These are phyloP conservation scores for Ctenosaura bakeri DNA, from an alignment of 2,797 vertebrate species.

Conservation along the genomic window DNA sequence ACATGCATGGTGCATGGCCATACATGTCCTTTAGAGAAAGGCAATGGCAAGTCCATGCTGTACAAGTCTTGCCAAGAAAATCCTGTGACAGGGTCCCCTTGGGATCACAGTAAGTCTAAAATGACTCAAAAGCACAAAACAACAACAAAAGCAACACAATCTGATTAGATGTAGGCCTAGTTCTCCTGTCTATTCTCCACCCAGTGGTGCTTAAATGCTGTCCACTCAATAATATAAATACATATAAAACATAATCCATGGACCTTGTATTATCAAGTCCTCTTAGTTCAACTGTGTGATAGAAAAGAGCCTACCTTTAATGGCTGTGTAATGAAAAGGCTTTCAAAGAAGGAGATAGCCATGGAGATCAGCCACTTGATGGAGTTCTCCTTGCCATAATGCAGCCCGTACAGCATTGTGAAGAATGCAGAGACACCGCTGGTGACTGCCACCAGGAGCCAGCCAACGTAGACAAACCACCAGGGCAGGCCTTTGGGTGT, in stretches of 20 bases:
- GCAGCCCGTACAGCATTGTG: conserved; percentile 94
- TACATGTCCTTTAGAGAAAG: no score
- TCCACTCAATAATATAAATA: no score
- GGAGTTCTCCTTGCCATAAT: conserved; percentile 92
- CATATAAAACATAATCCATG: not conserved
- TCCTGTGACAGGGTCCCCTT: no score
- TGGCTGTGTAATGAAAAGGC: conserved; percentile 93
- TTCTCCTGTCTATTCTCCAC: not conserved
- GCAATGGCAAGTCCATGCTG: no score
- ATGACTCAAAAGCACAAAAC: no score
- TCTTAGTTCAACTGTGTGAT: not conserved
- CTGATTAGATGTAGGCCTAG: not conserved
- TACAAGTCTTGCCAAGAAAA: no score
- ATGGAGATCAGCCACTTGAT: conserved; percentile 96
- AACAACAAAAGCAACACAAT: not conserved
- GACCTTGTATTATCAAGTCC: not conserved
- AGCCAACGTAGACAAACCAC: conserved; percentile 94
- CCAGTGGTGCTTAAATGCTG: not conserved
- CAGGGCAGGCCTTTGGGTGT: conserved; percentile 86
- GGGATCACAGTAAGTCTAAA: no score
- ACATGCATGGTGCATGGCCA: no score
- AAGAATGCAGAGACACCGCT: conserved; percentile 91
- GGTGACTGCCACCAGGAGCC: conserved; percentile 89
- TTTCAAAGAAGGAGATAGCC: conserved; percentile 93
- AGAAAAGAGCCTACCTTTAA: conserved; percentile 86